phyloP scores from a whole-genome alignment of 1,140 invertebrate genomes.

The Hermetia illucens region DNA sequence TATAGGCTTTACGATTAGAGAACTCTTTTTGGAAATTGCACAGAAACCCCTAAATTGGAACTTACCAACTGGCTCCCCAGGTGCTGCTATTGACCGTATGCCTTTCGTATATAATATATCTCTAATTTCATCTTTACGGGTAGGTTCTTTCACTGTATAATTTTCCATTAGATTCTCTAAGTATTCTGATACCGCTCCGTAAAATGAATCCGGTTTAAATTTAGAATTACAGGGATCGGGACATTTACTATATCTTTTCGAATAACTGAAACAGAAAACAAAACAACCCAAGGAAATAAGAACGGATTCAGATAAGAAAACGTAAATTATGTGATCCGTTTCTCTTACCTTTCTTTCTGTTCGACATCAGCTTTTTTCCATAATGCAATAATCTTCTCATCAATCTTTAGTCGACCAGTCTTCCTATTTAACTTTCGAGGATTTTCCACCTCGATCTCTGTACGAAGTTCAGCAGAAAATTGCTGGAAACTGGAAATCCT shows the following conservation, averaged over 20 bases:
- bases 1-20: not conserved
- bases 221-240: constrained; percentile 60
- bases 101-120: constrained; percentile 65
- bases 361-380: constrained; percentile 45
- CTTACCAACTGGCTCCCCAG: constrained; percentile 93
- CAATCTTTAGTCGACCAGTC: constrained; percentile 20
- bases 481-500: constrained; percentile 16
- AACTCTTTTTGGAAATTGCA: not conserved
- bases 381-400: constrained; percentile 40
- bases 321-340: not conserved
- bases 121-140: constrained; percentile 32
- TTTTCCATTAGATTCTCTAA: constrained; percentile 51
- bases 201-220: constrained; percentile 56
- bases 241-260: constrained; percentile 32
- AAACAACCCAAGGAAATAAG: constrained; percentile 3
- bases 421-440: constrained; percentile 21
- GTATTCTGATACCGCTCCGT: constrained; percentile 70
- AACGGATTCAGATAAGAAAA: constrained; percentile 10
- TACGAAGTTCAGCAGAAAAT: constrained; percentile 25
- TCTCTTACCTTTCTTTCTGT: constrained; percentile 31
- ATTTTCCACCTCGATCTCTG: constrained; percentile 21
- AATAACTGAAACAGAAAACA: constrained; percentile 24
- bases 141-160: constrained; percentile 38
- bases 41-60: not conserved
- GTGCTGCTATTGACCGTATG: constrained; percentile 60